Percentiles rank a stretch among this genome's conserved stretches.
These are phyloP conservation scores for Tyria jacobaeae DNA, from an alignment of 2,888 invertebrate genomes.

Conservation along the genomic window DNA sequence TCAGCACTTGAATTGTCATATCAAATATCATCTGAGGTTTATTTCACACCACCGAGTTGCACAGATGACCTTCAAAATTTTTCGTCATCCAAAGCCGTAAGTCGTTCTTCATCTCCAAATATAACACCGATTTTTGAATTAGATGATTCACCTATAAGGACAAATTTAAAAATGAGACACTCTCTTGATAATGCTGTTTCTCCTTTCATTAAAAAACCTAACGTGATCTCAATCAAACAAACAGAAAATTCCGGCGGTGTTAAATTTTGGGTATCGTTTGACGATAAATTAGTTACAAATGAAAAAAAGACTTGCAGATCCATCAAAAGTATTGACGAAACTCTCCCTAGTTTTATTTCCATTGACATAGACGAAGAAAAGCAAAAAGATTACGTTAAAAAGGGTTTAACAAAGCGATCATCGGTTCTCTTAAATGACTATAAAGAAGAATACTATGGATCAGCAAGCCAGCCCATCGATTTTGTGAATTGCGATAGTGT, in stretches of 20 bases:
- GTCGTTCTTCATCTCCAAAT: conserved; percentile 63
- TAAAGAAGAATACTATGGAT: conserved; percentile 39
- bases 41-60: conserved; percentile 19
- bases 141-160: conserved; percentile 66
- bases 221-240: conserved; percentile 77
- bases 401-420: conserved; percentile 22
- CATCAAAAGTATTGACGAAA: conserved; percentile 56
- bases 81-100: conserved; percentile 14
- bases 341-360: conserved; percentile 70
- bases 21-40: conserved; percentile 14
- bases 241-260: conserved; percentile 74
- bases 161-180: conserved; percentile 16
- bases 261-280: conserved; percentile 82
- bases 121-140: conserved; percentile 57
- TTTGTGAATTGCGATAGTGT: conserved; percentile 19
- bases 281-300: conserved; percentile 59
- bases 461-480: conserved; percentile 51
- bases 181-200: conserved; percentile 48
- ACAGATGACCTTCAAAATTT: conserved; percentile 5
- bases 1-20: conserved; percentile 7
- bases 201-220: conserved; percentile 68
- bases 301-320: conserved; percentile 29
- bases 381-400: conserved; percentile 21
- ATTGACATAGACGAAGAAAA: conserved; percentile 43
- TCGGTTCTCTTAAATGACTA: conserved; percentile 37